Evolutionary conservation across 2,888 invertebrate genomes (phyloP), one percentile per base, ranked within the genome.

Genomic region (Eustalomyia histrio): DNA sequence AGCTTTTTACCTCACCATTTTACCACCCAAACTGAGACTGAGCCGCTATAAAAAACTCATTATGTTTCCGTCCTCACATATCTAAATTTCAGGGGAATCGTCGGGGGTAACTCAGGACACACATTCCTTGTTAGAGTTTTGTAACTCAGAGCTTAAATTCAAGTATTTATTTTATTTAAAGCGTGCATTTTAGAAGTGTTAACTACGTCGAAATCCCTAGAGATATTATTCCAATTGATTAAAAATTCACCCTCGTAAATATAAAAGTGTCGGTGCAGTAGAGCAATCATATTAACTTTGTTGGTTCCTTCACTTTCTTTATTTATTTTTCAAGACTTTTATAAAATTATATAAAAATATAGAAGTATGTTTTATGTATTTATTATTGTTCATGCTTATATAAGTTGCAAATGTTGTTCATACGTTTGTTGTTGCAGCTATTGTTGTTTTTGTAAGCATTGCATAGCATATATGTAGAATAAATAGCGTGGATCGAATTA

Each of bases 241-340:
- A 12, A 2, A 47, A 47, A 47, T 47, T 3, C 1, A 47, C n/a
- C n/a, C 43, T 14, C 43, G n/a, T 14, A 14, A 4, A 1, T 5
- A 47, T 14, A n/a, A 63, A 63, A 63, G 63, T 47, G 47, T 47
- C 29, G 17, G n/a, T 18, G 52, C 47, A 52, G 10, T 7, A 52
- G 33, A 52, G 33, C 52, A 64, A 64, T 64, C 64, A 35, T 64
- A 64, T 64, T 64, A 33, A 64, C 52, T 64, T 52, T 50, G 50
- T 16, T n/a, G 12, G 17, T 57, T 29, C 16, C 33, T 57, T 14
- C 17, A 24, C 16, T 63, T 47, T 63, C 24, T 63, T 47, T 16
- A 16, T 63, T 47, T 16, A 16, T 43, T 63, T 63, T 47, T 12
- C 9, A 61, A 47, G 47, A 12, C 47, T 29, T 63, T 63, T 47